phyloP scores from a whole-genome alignment of 64 coral and sea anemone genomes.

The Orbicella faveolata region DNA sequence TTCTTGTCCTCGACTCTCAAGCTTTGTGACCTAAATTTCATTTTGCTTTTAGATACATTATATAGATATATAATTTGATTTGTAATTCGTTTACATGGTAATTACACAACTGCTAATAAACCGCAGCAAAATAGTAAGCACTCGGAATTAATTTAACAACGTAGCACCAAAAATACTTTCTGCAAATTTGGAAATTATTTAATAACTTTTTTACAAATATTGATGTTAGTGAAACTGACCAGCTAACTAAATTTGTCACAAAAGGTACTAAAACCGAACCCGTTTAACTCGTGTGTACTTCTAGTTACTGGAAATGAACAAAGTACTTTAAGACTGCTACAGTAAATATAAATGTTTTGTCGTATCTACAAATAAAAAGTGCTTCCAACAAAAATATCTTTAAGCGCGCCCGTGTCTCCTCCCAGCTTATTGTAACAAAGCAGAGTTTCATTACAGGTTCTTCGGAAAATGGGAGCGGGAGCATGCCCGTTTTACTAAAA shows the following conservation, averaged over 20 bases:
- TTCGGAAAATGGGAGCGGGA: no score
- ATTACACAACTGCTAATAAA: neutral
- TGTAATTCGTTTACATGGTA: neutral
- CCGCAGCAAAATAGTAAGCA: constrained; percentile 4
- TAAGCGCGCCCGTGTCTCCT: neutral
- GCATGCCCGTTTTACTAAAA: no score
- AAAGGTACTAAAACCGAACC: neutral
- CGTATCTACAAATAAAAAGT: constrained; percentile 22
- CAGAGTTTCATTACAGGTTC: no score
- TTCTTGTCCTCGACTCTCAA: neutral
- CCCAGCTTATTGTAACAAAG: no score
- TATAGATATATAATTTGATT: neutral
- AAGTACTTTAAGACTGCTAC: neutral
- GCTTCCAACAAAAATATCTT: neutral
- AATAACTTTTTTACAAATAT: constrained; percentile 40
- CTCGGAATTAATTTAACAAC: neutral
- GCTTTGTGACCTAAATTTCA: neutral
- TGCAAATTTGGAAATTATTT: neutral
- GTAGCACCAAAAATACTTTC: constrained; percentile 23
- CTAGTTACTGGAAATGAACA: neutral
- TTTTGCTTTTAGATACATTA: neutral
- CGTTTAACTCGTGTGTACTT: neutral
- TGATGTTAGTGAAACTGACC: neutral
- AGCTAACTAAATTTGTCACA: neutral
- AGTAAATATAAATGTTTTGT: constrained; percentile 4